Conservation (phyloP, 2,888 invertebrate genomes). For the Caenorhabditis drosophilae region DNA sequence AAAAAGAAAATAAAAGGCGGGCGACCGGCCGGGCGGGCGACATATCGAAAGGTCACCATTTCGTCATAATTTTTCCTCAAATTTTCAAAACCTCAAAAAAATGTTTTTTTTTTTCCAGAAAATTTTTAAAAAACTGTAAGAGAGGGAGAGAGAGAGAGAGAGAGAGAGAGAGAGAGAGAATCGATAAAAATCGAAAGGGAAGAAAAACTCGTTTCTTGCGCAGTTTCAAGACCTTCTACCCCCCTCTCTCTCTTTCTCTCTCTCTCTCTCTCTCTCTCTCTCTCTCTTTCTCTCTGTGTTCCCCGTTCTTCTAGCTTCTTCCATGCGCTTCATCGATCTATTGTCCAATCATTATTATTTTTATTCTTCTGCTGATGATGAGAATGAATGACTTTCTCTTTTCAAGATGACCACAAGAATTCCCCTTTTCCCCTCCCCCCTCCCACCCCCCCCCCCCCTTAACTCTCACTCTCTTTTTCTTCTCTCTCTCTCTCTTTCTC, state of each 20-base stretch:
- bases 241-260: conserved; percentile 21
- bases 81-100: background rate
- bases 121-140: background rate
- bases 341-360: too few relatives aligned
- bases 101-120: background rate
- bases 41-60: too few relatives aligned
- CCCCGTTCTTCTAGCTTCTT: too few relatives aligned
- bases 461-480: conserved; percentile 15
- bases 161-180: background rate
- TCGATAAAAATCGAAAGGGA: background rate
- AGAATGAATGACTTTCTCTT: too few relatives aligned
- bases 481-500: conserved; percentile 9
- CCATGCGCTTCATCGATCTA: too few relatives aligned
- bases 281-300: conserved; percentile 9
- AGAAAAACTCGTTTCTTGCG: background rate
- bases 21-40: too few relatives aligned
- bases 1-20: too few relatives aligned
- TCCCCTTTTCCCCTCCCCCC: conserved; percentile 17
- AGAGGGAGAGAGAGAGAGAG: background rate
- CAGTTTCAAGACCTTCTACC: conserved; percentile 9
- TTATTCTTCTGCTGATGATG: too few relatives aligned
- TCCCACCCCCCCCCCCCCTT: conserved; percentile 20
- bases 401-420: too few relatives aligned
- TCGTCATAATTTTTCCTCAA: background rate
- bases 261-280: conserved; percentile 14